Evolutionary conservation across 1,140 invertebrate genomes (phyloP), one percentile per base, ranked within the genome.

Genomic region (Bemisia tabaci): DNA sequence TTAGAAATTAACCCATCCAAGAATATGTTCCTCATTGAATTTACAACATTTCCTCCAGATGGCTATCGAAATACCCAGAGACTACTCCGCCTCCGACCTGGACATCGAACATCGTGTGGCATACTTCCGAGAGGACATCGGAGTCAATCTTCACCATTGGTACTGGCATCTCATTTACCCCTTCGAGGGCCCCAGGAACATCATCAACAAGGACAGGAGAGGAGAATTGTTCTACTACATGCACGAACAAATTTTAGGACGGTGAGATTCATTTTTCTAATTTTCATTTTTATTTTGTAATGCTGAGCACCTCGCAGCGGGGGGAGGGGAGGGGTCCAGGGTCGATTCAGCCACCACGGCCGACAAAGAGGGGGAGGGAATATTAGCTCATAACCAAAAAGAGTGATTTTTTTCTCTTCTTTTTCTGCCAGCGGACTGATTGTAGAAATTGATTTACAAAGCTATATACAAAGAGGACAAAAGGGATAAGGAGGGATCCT

Each of bases 131-230:
- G 87, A 89, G 73, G 87, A 87, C 75, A 77, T 85, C 68, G 87
- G 86, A 68, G 80, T 89, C 72, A 90, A 89, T 75, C 79, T 87
- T 1, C 85, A 87, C 75, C 88, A 94, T 72, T 94, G 90, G 90
- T 90, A 93, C 69, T 81, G 79, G 79, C 80, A 81, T 70, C 65
- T 79, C 5, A 72, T 76, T 0, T 79, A 78, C 69, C 77, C 78
- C 21, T 76, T 73, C 68, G 72, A 75, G 26, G 78, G 71, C 22
- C 71, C 75, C 1, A 62, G 63, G 1, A 65, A 74, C 58, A 81
- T 87, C 62, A 85, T 88, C 1, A 75, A 80, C 71, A 87, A 87
- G 75, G 85, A 90, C 76, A 75, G 87, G 26, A 79, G 87, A 23
- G 88, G 88, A 1, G 88, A 90, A 73, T 77, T 90, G 0, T 89